Conservation (phyloP, 2,888 invertebrate genomes). For the Aromia moschata region DNA sequence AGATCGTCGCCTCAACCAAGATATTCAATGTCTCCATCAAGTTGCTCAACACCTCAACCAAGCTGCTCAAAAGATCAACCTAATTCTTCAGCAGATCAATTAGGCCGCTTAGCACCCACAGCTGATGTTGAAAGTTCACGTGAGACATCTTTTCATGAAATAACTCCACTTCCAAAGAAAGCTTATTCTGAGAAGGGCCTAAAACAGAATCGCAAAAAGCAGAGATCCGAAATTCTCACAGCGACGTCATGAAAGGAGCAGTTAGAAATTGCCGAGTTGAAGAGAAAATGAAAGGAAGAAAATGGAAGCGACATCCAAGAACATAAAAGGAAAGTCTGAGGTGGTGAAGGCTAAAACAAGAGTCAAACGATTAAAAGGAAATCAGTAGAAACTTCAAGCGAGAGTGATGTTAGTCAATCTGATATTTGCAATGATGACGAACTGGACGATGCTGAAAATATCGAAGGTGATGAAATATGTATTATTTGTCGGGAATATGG, state of each 20-base stretch:
- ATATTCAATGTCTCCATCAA: neutral
- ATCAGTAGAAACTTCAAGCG: no score
- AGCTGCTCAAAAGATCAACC: neutral
- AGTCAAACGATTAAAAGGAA: no score
- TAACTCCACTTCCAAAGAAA: neutral
- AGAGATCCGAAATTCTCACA: constrained; percentile 6
- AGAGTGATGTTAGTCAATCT: no score
- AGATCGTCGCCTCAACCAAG: neutral
- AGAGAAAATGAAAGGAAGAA: neutral
- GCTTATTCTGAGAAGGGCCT: neutral
- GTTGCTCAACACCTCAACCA: constrained; percentile 2
- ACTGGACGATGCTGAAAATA: neutral
- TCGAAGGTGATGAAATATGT: neutral
- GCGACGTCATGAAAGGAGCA: neutral
- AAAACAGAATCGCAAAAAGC: neutral
- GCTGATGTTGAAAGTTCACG: neutral
- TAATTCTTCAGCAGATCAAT: neutral
- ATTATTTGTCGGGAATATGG: neutral
- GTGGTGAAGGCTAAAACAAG: no score
- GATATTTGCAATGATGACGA: neutral
- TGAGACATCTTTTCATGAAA: neutral
- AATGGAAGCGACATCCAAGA: no score
- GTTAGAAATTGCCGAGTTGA: neutral
- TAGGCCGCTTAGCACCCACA: neutral
- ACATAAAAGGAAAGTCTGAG: no score